phyloP scores from a whole-genome alignment of 2,888 invertebrate genomes.

The Venusia cambrica region DNA sequence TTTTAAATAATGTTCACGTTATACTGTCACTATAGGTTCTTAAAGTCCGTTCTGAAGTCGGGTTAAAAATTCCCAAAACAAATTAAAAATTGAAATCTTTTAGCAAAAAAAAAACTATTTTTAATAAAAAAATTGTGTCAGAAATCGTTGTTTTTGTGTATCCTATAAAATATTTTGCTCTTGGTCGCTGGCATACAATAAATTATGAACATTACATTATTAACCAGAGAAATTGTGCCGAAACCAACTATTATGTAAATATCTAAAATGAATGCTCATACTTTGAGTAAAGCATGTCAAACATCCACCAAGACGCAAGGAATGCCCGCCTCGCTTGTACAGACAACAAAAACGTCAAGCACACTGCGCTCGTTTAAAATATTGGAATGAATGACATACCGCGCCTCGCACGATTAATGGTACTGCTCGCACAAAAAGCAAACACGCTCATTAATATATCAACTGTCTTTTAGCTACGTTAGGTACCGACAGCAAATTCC shows the following conservation, averaged over 20 bases:
- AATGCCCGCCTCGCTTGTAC: constrained; percentile 67
- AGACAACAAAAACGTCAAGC: constrained; percentile 73
- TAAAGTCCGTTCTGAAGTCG: no score
- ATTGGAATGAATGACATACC: constrained; percentile 82
- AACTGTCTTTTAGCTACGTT: constrained; percentile 75
- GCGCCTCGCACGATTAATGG: constrained; percentile 78
- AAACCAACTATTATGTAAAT: constrained; percentile 17
- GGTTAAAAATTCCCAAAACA: no score
- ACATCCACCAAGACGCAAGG: constrained; percentile 50
- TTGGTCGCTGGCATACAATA: no score
- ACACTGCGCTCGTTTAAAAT: constrained; percentile 72
- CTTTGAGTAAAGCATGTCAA: constrained; percentile 38
- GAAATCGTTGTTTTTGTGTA: no score
- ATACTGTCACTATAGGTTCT: no score
- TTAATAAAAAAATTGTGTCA: constrained; percentile 1
- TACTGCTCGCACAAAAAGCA: constrained; percentile 72
- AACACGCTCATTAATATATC: constrained; percentile 79
- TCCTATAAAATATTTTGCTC: no score
- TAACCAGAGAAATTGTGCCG: constrained; percentile 9
- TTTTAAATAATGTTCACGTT: no score
- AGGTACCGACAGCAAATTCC: constrained; percentile 58
- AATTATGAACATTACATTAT: constrained; percentile 6
- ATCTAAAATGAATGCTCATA: constrained; percentile 29
- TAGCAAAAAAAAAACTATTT: no score
- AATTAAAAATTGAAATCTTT: no score